Evolutionary conservation across 2,113 vertebrate genomes (phyloP), one percentile per base, ranked within the genome.

Genomic region (Caracal caracal): DNA sequence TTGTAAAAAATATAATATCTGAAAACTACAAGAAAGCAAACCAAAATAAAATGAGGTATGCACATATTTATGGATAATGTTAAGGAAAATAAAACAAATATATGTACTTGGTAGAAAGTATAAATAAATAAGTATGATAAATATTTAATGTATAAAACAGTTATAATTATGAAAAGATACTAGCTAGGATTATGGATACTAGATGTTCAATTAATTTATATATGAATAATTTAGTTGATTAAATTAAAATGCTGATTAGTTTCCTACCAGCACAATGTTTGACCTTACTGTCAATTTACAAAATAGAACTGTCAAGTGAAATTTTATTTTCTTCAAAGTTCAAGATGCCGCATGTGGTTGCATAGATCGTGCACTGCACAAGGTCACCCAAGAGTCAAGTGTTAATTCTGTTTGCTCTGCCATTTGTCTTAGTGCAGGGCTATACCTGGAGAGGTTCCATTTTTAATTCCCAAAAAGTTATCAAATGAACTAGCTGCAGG

Each of bases 281-380:
- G 17, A 16, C 11, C 24, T 13, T 88, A 28, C 19, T 26, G 10
- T 43, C 1, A 61, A 68, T 40, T 78, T 95, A 37, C 33, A 66
- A 86, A 82, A n/a, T 47, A 63, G 15, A 78, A 59, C 61, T 56
- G 8, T 70, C 22, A 89, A 86, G 3, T 71, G 37, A 82, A 71
- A 51, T 26, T 79, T 66, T 65, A 56, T 75, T 94, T 96, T 90
- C 26, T 79, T 93, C 40, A 63, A 89, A 91, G 12, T 95, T 88
- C 33, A 90, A 61, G 20, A 3, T 85, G 28, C 5, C 12, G 10
- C 2, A 15, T 16, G 10, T 17, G 12, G 9, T 73, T 92, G 8
- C 37, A 47, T 30, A 83, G 15, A 78, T n/a, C 53, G 33, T 49
- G 2, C 6, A 26, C 37, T 73, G 10, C 5, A 37, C 20, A n/a